phyloP scores from a whole-genome alignment of 2,113 vertebrate genomes.

The Xiphophorus hellerii region DNA sequence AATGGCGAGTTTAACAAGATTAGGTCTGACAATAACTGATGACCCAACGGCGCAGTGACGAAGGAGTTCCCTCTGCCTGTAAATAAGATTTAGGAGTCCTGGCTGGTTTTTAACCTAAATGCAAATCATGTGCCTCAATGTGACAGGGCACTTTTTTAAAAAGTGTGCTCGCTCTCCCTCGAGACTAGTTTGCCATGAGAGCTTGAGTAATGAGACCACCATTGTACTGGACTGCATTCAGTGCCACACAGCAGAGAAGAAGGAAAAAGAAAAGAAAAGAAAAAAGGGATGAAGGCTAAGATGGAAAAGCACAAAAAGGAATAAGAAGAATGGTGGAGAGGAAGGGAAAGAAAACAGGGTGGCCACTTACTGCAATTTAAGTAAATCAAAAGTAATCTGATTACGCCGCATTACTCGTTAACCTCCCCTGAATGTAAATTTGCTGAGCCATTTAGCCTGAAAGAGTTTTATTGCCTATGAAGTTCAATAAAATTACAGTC shows the following conservation, averaged over 20 bases:
- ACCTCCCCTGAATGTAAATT: slow-evolving; percentile 42
- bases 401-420: slow-evolving; percentile 44
- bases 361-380: slow-evolving; percentile 53
- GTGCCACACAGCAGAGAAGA: slow-evolving; percentile 22
- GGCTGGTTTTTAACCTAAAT: slow-evolving; percentile 69
- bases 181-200: slow-evolving; percentile 67
- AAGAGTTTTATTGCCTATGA: slow-evolving; percentile 31
- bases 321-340: not conserved
- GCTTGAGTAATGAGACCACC: slow-evolving; percentile 73
- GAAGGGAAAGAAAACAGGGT: slow-evolving; percentile 9
- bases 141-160: slow-evolving; percentile 67
- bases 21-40: slow-evolving; percentile 58
- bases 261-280: not conserved
- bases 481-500: slow-evolving; percentile 39
- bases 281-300: not conserved
- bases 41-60: slow-evolving; percentile 45
- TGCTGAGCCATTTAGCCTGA: slow-evolving; percentile 46
- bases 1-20: slow-evolving; percentile 47
- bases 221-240: slow-evolving; percentile 20
- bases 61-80: slow-evolving; percentile 50
- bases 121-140: slow-evolving; percentile 68
- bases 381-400: slow-evolving; percentile 66
- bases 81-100: slow-evolving; percentile 68
- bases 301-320: not conserved
- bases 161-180: slow-evolving; percentile 24